Conservation (phyloP, 2,888 invertebrate genomes). For the Xestia sexstrigata region DNA sequence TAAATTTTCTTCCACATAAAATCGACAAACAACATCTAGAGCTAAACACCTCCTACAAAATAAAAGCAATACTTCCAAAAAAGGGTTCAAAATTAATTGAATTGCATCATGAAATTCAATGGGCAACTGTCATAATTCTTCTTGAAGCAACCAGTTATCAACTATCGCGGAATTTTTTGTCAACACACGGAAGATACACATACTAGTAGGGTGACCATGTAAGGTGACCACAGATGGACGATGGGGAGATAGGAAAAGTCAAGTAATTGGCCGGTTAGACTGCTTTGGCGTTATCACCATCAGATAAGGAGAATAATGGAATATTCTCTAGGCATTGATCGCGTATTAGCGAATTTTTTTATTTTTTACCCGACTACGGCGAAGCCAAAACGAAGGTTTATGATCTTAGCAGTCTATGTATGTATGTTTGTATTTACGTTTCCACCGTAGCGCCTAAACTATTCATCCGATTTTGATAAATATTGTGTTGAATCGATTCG, state of each 20-base stretch:
- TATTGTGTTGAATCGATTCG: too few relatives aligned
- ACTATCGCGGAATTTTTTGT: constrained; percentile 47
- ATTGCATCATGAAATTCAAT: constrained; percentile 57
- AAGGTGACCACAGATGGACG: constrained; percentile 35
- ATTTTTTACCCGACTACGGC: too few relatives aligned
- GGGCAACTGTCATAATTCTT: constrained; percentile 37
- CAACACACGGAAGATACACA: constrained; percentile 34
- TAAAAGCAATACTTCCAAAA: constrained; percentile 16
- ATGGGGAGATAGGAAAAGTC: constrained; percentile 25
- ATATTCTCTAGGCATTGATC: background rate
- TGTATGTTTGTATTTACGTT: too few relatives aligned
- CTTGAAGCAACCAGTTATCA: constrained; percentile 36
- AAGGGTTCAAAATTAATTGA: constrained; percentile 26
- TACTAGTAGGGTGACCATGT: constrained; percentile 28
- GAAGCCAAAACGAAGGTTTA: too few relatives aligned
- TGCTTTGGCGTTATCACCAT: constrained; percentile 24
- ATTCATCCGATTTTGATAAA: too few relatives aligned
- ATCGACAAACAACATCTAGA: background rate
- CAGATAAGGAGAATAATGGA: constrained; percentile 8
- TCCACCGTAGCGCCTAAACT: too few relatives aligned
- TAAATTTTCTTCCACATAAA: background rate
- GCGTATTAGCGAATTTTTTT: too few relatives aligned
- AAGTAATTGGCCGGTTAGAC: constrained; percentile 42
- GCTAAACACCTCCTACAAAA: constrained; percentile 5
- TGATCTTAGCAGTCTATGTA: too few relatives aligned